These are phyloP conservation scores for Leptonema lineaticorne DNA, from an alignment of 1,140 invertebrate genomes.

Conservation along the genomic window DNA sequence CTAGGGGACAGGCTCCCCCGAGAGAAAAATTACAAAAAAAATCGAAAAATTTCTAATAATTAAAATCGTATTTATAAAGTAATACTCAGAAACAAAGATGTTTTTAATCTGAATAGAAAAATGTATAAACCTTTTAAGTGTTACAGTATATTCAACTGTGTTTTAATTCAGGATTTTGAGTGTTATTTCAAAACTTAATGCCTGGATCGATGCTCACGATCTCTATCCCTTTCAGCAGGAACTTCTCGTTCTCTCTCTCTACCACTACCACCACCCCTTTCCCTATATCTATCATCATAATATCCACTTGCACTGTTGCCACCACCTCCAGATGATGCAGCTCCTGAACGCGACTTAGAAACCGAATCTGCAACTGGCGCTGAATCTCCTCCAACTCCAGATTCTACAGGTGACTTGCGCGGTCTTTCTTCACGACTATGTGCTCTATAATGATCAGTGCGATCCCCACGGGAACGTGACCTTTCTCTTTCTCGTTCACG, in stretches of 20 bases:
- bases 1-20: no score
- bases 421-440: constrained; percentile 74
- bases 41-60: no score
- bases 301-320: constrained; percentile 62
- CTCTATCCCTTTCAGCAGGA: constrained; percentile 59
- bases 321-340: constrained; percentile 52
- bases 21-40: no score
- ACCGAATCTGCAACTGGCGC: constrained; percentile 53
- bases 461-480: constrained; percentile 57
- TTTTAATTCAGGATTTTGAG: no score
- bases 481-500: constrained; percentile 61
- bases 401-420: constrained; percentile 60
- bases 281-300: constrained; percentile 80
- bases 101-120: no score
- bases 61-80: no score
- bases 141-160: no score
- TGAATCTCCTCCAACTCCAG: constrained; percentile 48
- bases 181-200: no score
- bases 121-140: no score
- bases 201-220: constrained; percentile 73
- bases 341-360: constrained; percentile 61
- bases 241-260: constrained; percentile 64
- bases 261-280: constrained; percentile 67
- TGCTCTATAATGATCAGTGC: constrained; percentile 58
- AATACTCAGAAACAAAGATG: no score